These are phyloP conservation scores for Dasyurus viverrinus DNA, from an alignment of 2,113 vertebrate genomes.

Conservation along the genomic window DNA sequence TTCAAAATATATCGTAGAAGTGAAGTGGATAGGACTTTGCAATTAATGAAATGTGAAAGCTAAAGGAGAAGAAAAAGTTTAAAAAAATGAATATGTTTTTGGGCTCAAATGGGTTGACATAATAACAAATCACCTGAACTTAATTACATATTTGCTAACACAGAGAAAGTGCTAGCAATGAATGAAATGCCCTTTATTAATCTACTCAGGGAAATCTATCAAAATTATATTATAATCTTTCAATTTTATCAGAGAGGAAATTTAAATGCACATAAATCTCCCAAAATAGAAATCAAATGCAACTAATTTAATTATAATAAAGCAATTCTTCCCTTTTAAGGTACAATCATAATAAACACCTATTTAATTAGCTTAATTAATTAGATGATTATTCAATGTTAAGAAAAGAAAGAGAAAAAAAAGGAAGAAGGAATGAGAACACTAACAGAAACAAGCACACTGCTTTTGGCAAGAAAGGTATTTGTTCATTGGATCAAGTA, in stretches of 20 bases:
- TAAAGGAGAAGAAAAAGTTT: not conserved
- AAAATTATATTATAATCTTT: constrained; percentile 78
- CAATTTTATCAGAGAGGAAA: constrained; percentile 56
- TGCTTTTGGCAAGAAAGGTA: constrained; percentile 51
- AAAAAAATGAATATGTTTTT: not conserved
- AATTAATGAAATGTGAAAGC: not conserved
- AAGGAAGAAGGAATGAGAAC: constrained; percentile 55
- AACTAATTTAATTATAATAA: constrained; percentile 78
- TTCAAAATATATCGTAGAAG: not conserved
- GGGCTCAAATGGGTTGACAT: not conserved
- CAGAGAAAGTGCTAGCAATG: constrained; percentile 21
- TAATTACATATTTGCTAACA: constrained; percentile 9
- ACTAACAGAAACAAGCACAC: not conserved
- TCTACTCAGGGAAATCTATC: constrained; percentile 61
- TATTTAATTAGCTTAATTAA: constrained; percentile 71
- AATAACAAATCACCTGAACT: not conserved
- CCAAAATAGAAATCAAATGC: constrained; percentile 69
- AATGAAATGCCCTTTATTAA: constrained; percentile 60
- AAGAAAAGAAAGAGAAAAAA: constrained; percentile 51
- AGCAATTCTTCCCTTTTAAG: constrained; percentile 72
- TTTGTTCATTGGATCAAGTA: constrained; percentile 49
- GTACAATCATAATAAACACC: constrained; percentile 22
- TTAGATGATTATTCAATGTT: constrained; percentile 74
- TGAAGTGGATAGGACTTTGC: not conserved
- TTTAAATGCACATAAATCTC: constrained; percentile 72